phyloP scores from a whole-genome alignment of 2,113 vertebrate genomes.

The Clarias magur region DNA sequence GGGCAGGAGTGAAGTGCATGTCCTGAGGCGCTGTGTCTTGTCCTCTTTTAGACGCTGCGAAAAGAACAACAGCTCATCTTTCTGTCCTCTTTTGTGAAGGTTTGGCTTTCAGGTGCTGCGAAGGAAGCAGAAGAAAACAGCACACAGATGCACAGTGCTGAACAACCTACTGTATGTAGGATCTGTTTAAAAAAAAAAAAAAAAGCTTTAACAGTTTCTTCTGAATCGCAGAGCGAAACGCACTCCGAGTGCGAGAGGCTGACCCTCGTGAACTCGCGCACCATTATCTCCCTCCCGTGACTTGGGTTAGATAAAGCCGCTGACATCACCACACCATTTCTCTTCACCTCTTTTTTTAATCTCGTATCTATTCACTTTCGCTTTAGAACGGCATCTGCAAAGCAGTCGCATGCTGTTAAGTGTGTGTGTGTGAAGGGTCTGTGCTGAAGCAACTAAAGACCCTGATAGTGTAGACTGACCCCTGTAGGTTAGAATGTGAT shows the following conservation, averaged over 20 bases:
- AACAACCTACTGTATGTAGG: not conserved
- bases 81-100: slow-evolving; percentile 38
- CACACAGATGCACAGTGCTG: not conserved
- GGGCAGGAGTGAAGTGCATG: slow-evolving; percentile 41
- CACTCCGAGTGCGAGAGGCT: slow-evolving; percentile 37
- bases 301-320: slow-evolving; percentile 46
- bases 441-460: not conserved
- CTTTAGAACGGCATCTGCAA: not conserved
- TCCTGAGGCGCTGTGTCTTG: slow-evolving; percentile 51
- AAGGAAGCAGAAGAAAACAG: not conserved
- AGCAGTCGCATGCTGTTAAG: slow-evolving; percentile 21
- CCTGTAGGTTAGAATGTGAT: slow-evolving; percentile 51
- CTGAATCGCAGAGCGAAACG: slow-evolving; percentile 49
- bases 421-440: slow-evolving; percentile 30
- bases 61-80: slow-evolving; percentile 50
- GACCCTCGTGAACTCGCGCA: slow-evolving; percentile 45
- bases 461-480: slow-evolving; percentile 56
- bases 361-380: not conserved
- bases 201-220: slow-evolving; percentile 14
- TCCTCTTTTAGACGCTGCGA: slow-evolving; percentile 52
- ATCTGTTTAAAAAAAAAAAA: not conserved
- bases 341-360: not conserved
- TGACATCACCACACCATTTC: slow-evolving; percentile 15
- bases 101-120: slow-evolving; percentile 1
- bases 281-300: slow-evolving; percentile 52